Base-by-base conservation (phyloP, 2,888 invertebrate species). In the Creontiades dilutus region DNA sequence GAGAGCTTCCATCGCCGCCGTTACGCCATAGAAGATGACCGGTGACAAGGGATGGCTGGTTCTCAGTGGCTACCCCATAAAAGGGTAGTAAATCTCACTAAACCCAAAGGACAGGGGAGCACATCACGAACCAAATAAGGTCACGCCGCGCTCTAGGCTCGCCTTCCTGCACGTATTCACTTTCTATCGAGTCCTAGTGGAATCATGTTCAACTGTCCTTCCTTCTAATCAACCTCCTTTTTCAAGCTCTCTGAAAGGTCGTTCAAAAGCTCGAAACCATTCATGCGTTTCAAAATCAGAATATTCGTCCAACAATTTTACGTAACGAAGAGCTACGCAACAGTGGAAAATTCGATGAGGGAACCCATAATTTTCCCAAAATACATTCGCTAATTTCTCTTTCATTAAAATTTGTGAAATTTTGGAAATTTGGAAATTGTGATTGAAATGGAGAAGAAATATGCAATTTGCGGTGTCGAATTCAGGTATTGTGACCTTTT, bases 81-180 rank as follows among this genome's bases (percentile, higher is more conserved):
- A 47, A 78, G 78, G 46, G 78, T 19, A 19, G 78, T 78, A 78
- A 78, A 78, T 78, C 78, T 78, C 47, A 47, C 78, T 37, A 27
- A 0, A 19, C 37, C 14, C 37, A 37, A 37, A 37, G 23, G 76
- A 27, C 28, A 16, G 37, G 37, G 47, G 78, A 78, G 37, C 46
- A 47, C 16, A 46, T 78, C 78, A 78, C 78, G 78, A 78, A 14
- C 78, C 78, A 78, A 78, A 78, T 78, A 78, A 46, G 46, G 78
- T 78, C 78, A 78, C 78, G 78, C 78, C n/a, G 78, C 9, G 16
- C 37, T 46, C 27, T 16, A 3, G 19, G 5, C 78, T n/a, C 19
- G 16, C n/a, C 78, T 46, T 78, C 78, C 78, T 47, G 78, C 37
- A 46, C 78, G 76, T 27, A 76, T 23, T 14, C 27, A 57, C 57